Percentiles rank a stretch among this genome's conserved stretches.
These are phyloP conservation scores for Rhagoletis pomonella DNA, from an alignment of 1,140 invertebrate species.

Conservation along the genomic window DNA sequence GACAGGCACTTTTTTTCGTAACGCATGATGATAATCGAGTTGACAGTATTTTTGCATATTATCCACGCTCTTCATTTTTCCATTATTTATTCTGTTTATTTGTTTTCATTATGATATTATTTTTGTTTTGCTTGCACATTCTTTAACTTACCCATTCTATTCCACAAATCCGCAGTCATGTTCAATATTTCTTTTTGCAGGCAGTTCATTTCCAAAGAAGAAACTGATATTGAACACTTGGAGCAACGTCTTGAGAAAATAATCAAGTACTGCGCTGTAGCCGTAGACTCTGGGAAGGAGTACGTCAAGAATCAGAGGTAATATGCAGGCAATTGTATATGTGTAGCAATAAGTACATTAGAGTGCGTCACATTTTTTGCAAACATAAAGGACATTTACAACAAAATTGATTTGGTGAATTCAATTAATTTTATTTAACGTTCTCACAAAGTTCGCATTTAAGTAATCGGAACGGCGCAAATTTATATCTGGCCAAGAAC, in stretches of 20 bases:
- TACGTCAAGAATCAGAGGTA: slow-evolving; percentile 92
- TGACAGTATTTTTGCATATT: slow-evolving; percentile 40
- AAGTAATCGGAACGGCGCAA: no score
- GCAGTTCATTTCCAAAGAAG: slow-evolving; percentile 87
- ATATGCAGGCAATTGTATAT: background rate
- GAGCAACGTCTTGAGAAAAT: slow-evolving; percentile 93
- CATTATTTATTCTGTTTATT: background rate
- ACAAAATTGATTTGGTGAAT: no score
- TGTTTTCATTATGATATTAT: background rate
- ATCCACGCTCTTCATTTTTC: background rate
- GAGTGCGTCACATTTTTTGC: background rate
- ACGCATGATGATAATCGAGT: slow-evolving; percentile 33
- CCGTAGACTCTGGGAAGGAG: slow-evolving; percentile 91
- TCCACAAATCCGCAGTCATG: background rate
- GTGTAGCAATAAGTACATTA: no score
- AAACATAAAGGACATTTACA: no score
- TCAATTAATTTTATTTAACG: no score
- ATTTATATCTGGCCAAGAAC: no score
- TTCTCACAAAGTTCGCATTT: no score
- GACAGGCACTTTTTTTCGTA: background rate
- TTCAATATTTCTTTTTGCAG: slow-evolving; percentile 76
- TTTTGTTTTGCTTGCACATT: slow-evolving; percentile 21
- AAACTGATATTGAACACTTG: slow-evolving; percentile 87
- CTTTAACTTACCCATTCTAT: background rate
- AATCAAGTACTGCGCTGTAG: slow-evolving; percentile 86